Base-by-base conservation (phyloP, 2,113 vertebrate genomes). In the Pluvialis apricaria region DNA sequence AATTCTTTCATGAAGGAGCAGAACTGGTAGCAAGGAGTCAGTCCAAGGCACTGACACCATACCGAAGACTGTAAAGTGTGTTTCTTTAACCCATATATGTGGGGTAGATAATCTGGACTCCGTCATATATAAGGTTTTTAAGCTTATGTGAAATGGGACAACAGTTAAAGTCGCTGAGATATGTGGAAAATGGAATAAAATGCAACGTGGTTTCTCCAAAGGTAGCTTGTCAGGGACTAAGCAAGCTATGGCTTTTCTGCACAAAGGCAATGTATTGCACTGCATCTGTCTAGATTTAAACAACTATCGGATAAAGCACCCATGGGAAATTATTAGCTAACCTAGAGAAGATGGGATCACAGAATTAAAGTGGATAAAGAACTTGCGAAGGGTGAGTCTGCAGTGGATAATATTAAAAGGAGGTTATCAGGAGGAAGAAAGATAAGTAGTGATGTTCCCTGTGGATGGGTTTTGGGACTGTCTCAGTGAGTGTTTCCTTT, bases 291-390 rank as follows among this genome's bases (percentile, higher is more conserved):
- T 88, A 22, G 68, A 84, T 86, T 91, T 65, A 38, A 94, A 40
- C 55, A 94, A 7, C 62, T 47, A 26, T 73, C 0, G 65, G 76
- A 86, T 91, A 94, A 81, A 92, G 64, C 34, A n/a, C 94, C 77
- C 80, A 7, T 91, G 95, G 94, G 96, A 96, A 96, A 96, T 96
- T 66, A 90, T 94, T 54, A 86, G 72, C 83, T 94, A 96, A 95
- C 91, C 88, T 87, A 26, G 83, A 70, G 95, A 90, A 97, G 96
- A 96, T 91, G 94, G 91, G 91, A 96, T 92, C 95, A 75, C 72
- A 75, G 91, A 86, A 92, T 92, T 86, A 86, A 70, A 97, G 94
- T 51, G 86, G 96, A 91, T 96, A 94, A 97, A 89, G 91, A 78
- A 96, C 83, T 92, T 68, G 94, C 2, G 3, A 91, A 88, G 86